A percentile compares a stretch with the other conserved stretches of the same genome.
These are phyloP conservation scores for Eumacrocentrus americanus DNA, from an alignment of 2,888 invertebrate genomes.

Conservation along the genomic window DNA sequence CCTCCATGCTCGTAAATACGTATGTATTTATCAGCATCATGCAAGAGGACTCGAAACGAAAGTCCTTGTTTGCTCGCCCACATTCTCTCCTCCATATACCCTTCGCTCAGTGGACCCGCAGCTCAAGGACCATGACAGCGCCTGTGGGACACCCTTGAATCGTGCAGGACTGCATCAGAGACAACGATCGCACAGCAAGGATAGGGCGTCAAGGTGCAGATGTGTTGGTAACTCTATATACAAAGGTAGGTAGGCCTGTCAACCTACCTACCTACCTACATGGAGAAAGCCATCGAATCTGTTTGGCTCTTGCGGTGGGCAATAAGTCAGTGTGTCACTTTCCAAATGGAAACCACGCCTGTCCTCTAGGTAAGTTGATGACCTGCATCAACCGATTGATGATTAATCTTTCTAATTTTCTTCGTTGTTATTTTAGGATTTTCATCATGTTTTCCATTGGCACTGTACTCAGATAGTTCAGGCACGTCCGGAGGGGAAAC, in stretches of 20 bases:
- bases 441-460: not conserved
- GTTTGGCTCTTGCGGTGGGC: constrained; percentile 26
- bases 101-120: constrained; percentile 1
- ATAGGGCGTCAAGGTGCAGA: not conserved
- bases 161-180: not conserved
- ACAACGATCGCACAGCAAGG: not conserved
- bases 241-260: not conserved
- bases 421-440: not conserved
- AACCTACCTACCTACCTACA: not conserved
- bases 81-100: not conserved
- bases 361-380: not conserved
- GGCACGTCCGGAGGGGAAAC: too few species aligned
- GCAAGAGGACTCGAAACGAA: not conserved
- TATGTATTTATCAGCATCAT: not conserved
- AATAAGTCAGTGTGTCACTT: constrained; percentile 41
- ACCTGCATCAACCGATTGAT: not conserved
- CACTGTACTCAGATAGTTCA: too few species aligned
- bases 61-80: constrained; percentile 8
- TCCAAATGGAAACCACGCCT: constrained; percentile 42
- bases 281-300: constrained; percentile 34
- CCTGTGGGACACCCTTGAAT: constrained; percentile 2
- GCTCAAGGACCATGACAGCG: constrained; percentile 9
- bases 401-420: too few species aligned
- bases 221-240: not conserved
- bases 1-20: not conserved